A percentile compares a stretch with the other conserved stretches of the same genome.
These are phyloP conservation scores for Hypena proboscidalis DNA, from an alignment of 2,888 invertebrate genomes.

Conservation along the genomic window DNA sequence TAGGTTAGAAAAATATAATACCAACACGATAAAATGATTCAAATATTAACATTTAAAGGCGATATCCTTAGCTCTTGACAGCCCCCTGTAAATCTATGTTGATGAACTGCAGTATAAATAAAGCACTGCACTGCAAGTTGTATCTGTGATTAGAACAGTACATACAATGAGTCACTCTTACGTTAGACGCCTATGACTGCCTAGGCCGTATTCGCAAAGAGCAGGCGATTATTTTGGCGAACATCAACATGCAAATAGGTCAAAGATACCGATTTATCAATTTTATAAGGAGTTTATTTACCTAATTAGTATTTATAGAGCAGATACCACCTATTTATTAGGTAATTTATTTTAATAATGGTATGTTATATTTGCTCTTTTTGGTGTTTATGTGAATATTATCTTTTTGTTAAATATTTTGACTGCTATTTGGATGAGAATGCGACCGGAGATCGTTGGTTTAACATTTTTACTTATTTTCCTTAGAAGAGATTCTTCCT, in stretches of 20 bases:
- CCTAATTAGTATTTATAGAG: conserved; percentile 15
- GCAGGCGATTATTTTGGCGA: conserved; percentile 20
- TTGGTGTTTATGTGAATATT: not conserved
- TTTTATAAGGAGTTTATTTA: conserved; percentile 5
- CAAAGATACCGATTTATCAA: conserved; percentile 20
- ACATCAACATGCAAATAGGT: conserved; percentile 26
- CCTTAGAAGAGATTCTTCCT: too few species aligned
- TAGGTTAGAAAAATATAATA: too few species aligned
- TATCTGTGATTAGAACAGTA: not conserved
- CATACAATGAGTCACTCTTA: conserved; percentile 27
- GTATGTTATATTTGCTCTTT: not conserved
- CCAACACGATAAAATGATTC: too few species aligned
- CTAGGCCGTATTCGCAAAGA: conserved; percentile 25
- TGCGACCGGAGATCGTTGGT: too few species aligned
- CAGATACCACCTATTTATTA: not conserved
- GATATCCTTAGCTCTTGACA: too few species aligned
- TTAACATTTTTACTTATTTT: too few species aligned
- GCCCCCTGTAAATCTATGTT: too few species aligned
- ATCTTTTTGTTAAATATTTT: too few species aligned
- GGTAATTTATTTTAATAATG: not conserved
- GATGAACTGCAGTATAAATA: too few species aligned
- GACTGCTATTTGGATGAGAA: too few species aligned
- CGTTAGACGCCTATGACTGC: conserved; percentile 26
- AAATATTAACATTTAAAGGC: too few species aligned
- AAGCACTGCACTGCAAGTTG: too few species aligned